Evolutionary conservation across 2,113 vertebrate genomes (phyloP).

Genomic region (Hemibagrus wyckioides): DNA sequence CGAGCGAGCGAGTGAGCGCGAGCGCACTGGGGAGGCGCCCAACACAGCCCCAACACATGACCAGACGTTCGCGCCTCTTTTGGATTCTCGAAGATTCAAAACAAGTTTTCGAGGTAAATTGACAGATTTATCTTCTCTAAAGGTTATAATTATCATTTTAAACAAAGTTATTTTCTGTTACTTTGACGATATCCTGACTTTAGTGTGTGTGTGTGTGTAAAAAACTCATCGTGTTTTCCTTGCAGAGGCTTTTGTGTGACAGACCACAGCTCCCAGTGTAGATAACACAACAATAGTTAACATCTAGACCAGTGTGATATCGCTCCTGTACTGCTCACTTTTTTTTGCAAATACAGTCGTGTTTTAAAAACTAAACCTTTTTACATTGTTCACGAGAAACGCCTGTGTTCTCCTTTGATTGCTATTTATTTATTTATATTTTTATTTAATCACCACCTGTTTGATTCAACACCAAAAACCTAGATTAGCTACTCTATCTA

Average conservation of each 20-base stretch:
- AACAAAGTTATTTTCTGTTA: background rate
- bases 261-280: background rate
- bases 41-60: slow-evolving; percentile 77
- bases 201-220: too few relatives aligned
- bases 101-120: slow-evolving; percentile 71
- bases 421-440: background rate
- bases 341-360: background rate
- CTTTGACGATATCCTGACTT: background rate
- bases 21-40: slow-evolving; percentile 61
- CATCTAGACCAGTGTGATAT: background rate
- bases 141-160: background rate
- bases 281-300: background rate
- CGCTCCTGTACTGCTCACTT: background rate
- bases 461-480: background rate
- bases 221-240: slow-evolving; percentile 17
- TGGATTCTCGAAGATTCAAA: slow-evolving; percentile 68
- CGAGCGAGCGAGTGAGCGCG: background rate
- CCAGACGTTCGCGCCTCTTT: slow-evolving; percentile 90
- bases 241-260: slow-evolving; percentile 30
- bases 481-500: background rate
- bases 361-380: background rate
- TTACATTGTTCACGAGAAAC: background rate
- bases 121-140: slow-evolving; percentile 58
- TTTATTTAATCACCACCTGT: background rate
- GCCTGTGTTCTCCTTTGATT: background rate